Base-by-base conservation (phyloP, 2,113 vertebrate genomes). In the Salminus brasiliensis region DNA sequence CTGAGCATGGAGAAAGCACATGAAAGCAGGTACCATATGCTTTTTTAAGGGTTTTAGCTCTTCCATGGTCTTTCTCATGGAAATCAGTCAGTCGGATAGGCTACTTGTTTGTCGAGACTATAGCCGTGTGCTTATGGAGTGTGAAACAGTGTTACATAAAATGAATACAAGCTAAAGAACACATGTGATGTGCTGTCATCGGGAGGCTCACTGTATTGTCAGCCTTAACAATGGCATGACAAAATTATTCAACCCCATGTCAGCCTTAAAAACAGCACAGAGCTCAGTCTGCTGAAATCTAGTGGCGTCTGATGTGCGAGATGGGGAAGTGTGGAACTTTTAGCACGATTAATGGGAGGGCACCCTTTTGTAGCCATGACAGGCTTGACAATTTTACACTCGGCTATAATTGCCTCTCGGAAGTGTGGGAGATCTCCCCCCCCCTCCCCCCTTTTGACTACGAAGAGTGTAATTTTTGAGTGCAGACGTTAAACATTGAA, bases 401-500 rank as follows among this genome's bases (percentile, higher is more conserved):
- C 89, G 89, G 90, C 90, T 82, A 84, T 91, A 92, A 92, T 91
- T 90, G 89, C 87, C 82, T 87, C 84, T 90, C 85, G 86, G 81
- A 86, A 89, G 82, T 66, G 74, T 83, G 41, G 79, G 73, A 91
- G 86, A 87, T 81, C 77, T 18, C 74, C 78, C 72, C 16, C 45
- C 65, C 62, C 4, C 70, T 78, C 73, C 27, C 60, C 73, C 67
- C 84, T 85, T 86, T 85, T 81, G 76, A 80, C 87, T 81, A 84
- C 85, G 85, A 86, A 82, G 85, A 88, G 88, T 83, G 78, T 80
- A 74, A 86, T 89, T 87, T 85, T 87, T 85, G 85, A 87, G 77
- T 81, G 85, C 53, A 73, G 57, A 71, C 84, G 80, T 89, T 85
- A 76, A 86, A 85, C 82, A 88, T 86, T 45, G 69, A 89, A 86